Evolutionary conservation across 1,140 invertebrate genomes (phyloP), one percentile per base, ranked within the genome.

Genomic region (Leptestheria dahalacensis): DNA sequence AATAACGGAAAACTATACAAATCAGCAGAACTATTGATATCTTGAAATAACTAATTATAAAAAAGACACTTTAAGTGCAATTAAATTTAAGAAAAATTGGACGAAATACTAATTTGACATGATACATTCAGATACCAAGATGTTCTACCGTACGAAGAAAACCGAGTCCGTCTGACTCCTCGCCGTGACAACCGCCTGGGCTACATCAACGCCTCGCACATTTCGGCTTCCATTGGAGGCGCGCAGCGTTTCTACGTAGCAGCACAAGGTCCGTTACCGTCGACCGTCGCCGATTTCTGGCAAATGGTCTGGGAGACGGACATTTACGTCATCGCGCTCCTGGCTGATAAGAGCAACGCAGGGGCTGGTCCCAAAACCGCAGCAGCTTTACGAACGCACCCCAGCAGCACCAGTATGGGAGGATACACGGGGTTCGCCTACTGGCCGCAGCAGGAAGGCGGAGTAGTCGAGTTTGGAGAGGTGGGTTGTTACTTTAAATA

Each of bases 141-240:
- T 65, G 83, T 91, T 41, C 71, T 92, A 33, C 91, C 91, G 1
- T 93, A 93, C 70, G 90, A 93, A 68, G 84, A 89, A 64, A 91
- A 90, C 68, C 69, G 88, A 46, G 83, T 93, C 28, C 74, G 83
- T 52, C 70, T 94, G 2, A 80, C 79, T 21, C 84, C 88, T 3
- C 79, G 80, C 2, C 83, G 83, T 69, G 79, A 82, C 59, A 93
- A 93, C 73, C 81, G 82, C 53, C 79, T 78, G 67, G 91, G 90
- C 6, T 93, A 93, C 66, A 86, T 93, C 48, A 93, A 94, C 75
- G 89, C 88, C 2, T 91, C 88, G 9, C 85, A 91, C 67, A 81
- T 93, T 59, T 85, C 82, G 53, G 83, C 82, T 62, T 84, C 81
- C 23, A 82, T 86, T 28, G 85, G 83, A 63, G 80, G 62, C 77